These are phyloP conservation scores for Montipora cactus DNA, from an alignment of 64 coral and sea anemone genomes.

Conservation along the genomic window DNA sequence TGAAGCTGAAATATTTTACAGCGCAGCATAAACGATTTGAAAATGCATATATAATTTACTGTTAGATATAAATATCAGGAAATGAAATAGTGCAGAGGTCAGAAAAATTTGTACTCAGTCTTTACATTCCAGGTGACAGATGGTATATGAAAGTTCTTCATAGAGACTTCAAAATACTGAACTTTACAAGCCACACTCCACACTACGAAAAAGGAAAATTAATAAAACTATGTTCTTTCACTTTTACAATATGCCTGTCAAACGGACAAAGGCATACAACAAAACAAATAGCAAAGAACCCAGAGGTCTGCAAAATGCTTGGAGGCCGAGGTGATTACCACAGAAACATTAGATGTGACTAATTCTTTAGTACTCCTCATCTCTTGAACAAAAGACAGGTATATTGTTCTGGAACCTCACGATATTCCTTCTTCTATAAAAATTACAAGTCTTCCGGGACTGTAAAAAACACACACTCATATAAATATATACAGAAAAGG, in stretches of 20 bases:
- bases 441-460: conserved; percentile 50
- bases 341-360: conserved; percentile 18
- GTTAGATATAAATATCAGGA: conserved; percentile 12
- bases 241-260: conserved; percentile 3
- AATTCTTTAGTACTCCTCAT: conserved; percentile 33
- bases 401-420: conserved; percentile 54
- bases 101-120: conserved; percentile 38
- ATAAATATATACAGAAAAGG: conserved; percentile 30
- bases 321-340: conserved; percentile 7
- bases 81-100: neutral
- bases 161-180: conserved; percentile 23
- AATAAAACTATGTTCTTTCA: conserved; percentile 1
- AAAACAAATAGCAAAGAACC: neutral
- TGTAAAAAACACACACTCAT: conserved; percentile 61
- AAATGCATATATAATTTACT: neutral
- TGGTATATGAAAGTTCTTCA: conserved; percentile 12
- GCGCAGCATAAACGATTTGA: neutral
- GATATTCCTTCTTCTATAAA: conserved; percentile 72
- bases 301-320: neutral
- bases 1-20: neutral
- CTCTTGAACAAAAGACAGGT: conserved; percentile 53
- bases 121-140: conserved; percentile 11
- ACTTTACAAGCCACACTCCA: neutral
- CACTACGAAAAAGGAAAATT: neutral
- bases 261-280: neutral